Evolutionary conservation across 2,797 vertebrate genomes (phyloP).

Genomic region (Anolis apletophallus): DNA sequence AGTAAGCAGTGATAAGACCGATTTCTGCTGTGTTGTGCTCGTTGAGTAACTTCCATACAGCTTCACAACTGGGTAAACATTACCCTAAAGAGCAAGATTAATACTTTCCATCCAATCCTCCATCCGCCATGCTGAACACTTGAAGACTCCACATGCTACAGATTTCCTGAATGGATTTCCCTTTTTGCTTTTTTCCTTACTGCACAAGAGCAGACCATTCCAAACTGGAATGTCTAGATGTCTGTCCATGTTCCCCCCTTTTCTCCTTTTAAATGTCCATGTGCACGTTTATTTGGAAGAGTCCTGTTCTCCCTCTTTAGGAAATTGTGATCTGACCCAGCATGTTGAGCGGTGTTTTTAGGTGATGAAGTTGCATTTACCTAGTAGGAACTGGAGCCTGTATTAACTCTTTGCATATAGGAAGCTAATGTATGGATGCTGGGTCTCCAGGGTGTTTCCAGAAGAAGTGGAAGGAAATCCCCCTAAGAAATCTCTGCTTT

Average conservation of each 20-base stretch:
- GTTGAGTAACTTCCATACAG: neutral
- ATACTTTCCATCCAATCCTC: neutral
- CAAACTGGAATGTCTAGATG: neutral
- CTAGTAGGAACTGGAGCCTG: slow-evolving; percentile 55
- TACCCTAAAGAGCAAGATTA: neutral
- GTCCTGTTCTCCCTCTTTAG: slow-evolving; percentile 59
- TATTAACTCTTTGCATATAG: slow-evolving; percentile 52
- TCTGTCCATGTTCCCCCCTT: neutral
- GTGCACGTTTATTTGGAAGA: slow-evolving; percentile 29
- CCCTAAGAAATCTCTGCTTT: slow-evolving; percentile 48
- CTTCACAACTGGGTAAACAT: neutral
- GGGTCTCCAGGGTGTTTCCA: too few species aligned
- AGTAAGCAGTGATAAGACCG: neutral
- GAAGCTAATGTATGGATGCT: neutral
- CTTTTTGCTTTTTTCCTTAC: neutral
- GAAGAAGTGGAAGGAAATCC: slow-evolving; percentile 40
- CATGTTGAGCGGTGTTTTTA: slow-evolving; percentile 56
- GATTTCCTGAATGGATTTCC: neutral
- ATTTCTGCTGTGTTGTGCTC: neutral
- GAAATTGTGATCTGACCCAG: slow-evolving; percentile 66
- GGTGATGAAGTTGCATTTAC: slow-evolving; percentile 50
- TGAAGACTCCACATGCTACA: too few species aligned
- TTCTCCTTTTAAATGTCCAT: neutral
- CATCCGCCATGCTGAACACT: neutral
- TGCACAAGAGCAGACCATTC: neutral